phyloP scores from a whole-genome alignment of 2,113 vertebrate species.

The Phaethornis superciliosus region DNA sequence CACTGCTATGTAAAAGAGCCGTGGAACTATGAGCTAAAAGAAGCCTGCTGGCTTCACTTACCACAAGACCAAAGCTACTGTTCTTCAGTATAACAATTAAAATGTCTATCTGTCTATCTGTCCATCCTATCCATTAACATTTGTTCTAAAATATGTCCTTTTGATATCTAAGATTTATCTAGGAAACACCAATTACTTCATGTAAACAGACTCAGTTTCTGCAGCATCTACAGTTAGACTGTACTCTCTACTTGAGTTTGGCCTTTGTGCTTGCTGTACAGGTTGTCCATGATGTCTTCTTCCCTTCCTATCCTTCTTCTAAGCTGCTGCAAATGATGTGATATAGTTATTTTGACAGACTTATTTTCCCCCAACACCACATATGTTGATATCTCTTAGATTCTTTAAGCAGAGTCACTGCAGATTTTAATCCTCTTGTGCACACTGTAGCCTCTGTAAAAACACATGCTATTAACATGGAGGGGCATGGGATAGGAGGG shows the following conservation, averaged over 20 bases:
- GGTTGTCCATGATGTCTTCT: background rate
- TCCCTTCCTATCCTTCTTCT: background rate
- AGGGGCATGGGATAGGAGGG: background rate
- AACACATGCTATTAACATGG: slow-evolving; percentile 58
- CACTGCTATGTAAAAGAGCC: background rate
- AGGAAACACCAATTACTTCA: background rate
- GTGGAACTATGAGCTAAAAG: background rate
- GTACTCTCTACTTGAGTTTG: too few species aligned
- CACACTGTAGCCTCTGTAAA: slow-evolving; percentile 59
- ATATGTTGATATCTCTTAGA: slow-evolving; percentile 58
- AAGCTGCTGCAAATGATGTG: slow-evolving; percentile 20
- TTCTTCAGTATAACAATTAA: background rate
- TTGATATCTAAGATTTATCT: background rate
- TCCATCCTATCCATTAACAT: background rate
- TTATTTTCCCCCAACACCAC: slow-evolving; percentile 39
- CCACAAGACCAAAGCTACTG: background rate
- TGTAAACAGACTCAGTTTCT: background rate
- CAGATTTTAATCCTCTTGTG: slow-evolving; percentile 68
- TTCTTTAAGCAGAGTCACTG: slow-evolving; percentile 57
- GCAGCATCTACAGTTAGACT: too few species aligned
- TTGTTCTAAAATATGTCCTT: background rate
- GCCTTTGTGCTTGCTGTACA: background rate
- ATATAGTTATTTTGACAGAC: slow-evolving; percentile 54
- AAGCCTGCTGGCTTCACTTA: background rate
- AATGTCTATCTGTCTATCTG: background rate